phyloP scores from a whole-genome alignment of 1,140 invertebrate species.

The Neodiprion virginianus region DNA sequence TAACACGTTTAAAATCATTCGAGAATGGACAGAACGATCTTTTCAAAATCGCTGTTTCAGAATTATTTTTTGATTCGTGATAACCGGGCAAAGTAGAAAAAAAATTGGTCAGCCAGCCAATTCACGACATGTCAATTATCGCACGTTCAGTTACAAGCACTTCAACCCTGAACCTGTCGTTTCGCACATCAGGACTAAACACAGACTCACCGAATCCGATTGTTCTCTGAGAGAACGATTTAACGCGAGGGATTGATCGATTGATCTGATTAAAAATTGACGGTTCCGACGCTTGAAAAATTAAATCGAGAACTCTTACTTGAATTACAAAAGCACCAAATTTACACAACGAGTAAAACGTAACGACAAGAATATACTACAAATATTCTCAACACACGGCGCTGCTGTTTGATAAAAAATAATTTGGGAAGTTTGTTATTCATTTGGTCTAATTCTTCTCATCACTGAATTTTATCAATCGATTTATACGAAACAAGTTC shows the following conservation, averaged over 20 bases:
- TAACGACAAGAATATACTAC: neutral
- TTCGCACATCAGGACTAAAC: neutral
- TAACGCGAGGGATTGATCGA: no score
- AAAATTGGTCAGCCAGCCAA: conserved; percentile 44
- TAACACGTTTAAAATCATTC: no score
- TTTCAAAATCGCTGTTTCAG: no score
- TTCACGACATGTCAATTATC: conserved; percentile 19
- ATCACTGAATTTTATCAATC: neutral
- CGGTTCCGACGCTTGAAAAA: no score
- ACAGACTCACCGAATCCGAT: neutral
- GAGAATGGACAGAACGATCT: no score
- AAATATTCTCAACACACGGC: no score
- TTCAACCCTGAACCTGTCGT: neutral
- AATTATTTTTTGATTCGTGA: no score
- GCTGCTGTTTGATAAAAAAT: no score
- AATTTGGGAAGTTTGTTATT: neutral
- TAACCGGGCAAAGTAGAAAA: neutral
- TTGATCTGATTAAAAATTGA: no score
- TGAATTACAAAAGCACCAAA: no score
- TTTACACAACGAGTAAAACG: neutral
- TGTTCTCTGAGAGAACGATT: neutral
- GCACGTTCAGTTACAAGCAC: conserved; percentile 24
- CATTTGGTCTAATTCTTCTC: neutral
- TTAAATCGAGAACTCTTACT: no score
- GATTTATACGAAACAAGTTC: neutral